Conservation (phyloP, 2,888 invertebrate genomes). For the Agrochola litura region DNA sequence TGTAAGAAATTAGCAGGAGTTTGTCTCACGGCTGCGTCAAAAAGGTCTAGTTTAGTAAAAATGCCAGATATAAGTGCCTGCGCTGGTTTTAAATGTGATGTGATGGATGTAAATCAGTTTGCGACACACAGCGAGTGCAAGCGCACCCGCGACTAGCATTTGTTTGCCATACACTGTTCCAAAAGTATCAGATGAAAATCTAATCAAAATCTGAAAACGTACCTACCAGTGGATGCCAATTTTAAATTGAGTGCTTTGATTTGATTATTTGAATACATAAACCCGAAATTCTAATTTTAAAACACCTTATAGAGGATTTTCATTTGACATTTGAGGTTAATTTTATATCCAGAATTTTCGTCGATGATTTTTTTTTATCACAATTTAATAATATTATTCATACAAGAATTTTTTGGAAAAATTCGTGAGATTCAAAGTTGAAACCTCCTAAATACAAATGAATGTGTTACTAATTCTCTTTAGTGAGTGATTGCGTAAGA, state of each 20-base stretch:
- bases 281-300: neutral
- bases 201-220: neutral
- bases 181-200: neutral
- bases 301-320: neutral
- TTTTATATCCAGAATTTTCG: neutral
- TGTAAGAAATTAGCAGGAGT: too few species aligned
- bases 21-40: too few species aligned
- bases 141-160: neutral
- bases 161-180: neutral
- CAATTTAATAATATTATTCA: neutral
- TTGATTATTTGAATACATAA: neutral
- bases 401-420: neutral
- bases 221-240: neutral
- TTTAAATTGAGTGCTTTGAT: neutral
- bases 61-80: too few species aligned
- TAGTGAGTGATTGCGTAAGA: too few species aligned
- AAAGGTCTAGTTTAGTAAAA: too few species aligned
- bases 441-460: neutral
- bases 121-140: too few species aligned
- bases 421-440: neutral
- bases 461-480: neutral
- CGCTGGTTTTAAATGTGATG: too few species aligned
- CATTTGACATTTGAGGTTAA: neutral
- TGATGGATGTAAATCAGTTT: too few species aligned
- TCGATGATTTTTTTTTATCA: neutral